Evolutionary conservation across 2,113 vertebrate species (phyloP), one percentile per base, ranked within the genome.

Genomic region (Phalacrocorax aristotelis): DNA sequence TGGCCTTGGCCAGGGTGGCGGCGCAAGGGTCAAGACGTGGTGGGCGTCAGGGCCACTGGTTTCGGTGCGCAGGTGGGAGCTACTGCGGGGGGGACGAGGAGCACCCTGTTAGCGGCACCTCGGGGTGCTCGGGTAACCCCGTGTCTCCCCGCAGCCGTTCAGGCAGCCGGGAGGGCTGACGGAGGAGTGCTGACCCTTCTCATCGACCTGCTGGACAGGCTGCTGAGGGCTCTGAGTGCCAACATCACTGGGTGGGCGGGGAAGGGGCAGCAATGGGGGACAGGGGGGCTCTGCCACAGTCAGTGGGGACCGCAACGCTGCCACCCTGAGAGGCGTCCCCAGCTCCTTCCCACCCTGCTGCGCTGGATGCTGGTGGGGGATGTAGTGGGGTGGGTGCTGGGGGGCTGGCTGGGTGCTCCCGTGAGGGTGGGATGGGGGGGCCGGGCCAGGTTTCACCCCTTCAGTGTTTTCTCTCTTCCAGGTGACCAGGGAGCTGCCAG

Each of bases 121-220:
- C 2, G 5, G 52, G 36, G 64, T 16, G 42, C 13, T 29, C 17
- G 3, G 55, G 32, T 27, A 7, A 23, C 30, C 38, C 44, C 4
- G 2, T 20, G 69, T 38, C 46, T 13, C 15, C 69, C 42, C 7
- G 0, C 70, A 94, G 89, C 10, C 10, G 8, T 0, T 3, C 9
- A 10, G 23, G 7, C 0, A 3, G 2, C 0, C 1, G 0, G 5
- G 4, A 5, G 2, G 9, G 21, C 4, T 2, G 4, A 19, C 0
- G 0, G 2, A 0, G 94, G 92, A 3, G 3, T 2, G 2, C 20
- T 94, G 81, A 2, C 7, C 22, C 9, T 10, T 2, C 4, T 54
- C 5, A 0, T 12, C 2, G 34, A 62, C 1, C 0, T 16, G 4
- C 6, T 93, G 38, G 8, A 44, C 9, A 2, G 2, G 5, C 5